Evolutionary conservation across 2,113 vertebrate genomes (phyloP).

Genomic region (Hemiscyllium ocellatum): DNA sequence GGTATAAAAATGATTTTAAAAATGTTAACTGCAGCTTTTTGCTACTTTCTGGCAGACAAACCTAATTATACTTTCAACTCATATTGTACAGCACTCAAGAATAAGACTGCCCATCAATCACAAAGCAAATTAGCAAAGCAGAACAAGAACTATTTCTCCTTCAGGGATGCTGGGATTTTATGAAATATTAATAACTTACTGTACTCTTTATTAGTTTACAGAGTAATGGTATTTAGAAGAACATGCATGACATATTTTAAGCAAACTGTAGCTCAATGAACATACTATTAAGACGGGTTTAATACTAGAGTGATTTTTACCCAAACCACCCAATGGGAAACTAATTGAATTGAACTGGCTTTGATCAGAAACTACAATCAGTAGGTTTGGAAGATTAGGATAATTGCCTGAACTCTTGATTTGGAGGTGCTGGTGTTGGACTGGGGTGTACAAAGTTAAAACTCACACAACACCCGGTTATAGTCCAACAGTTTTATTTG

Average conservation of each 20-base stretch:
- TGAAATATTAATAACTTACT: conserved; percentile 13
- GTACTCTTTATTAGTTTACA: not conserved
- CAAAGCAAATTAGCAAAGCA: not conserved
- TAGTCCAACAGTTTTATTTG: too few species aligned
- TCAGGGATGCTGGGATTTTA: not conserved
- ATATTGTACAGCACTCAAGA: not conserved
- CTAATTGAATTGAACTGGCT: not conserved
- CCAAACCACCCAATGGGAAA: not conserved
- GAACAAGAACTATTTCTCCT: not conserved
- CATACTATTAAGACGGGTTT: not conserved
- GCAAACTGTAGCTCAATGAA: not conserved
- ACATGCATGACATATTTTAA: not conserved
- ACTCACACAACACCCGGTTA: too few species aligned
- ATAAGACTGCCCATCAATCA: not conserved
- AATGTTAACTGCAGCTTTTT: not conserved
- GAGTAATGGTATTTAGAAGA: not conserved
- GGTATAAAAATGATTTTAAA: not conserved
- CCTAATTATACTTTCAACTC: conserved; percentile 15
- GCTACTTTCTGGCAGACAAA: not conserved
- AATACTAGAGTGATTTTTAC: not conserved
- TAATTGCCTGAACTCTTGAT: not conserved
- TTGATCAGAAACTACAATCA: not conserved
- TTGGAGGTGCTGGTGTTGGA: too few species aligned
- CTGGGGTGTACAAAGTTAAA: too few species aligned
- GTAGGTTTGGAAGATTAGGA: not conserved